A percentile compares a stretch with the other conserved stretches of the same genome.
Evolutionary conservation across 1,140 invertebrate species (phyloP).

Genomic region (Meloidogyne hapla): DNA sequence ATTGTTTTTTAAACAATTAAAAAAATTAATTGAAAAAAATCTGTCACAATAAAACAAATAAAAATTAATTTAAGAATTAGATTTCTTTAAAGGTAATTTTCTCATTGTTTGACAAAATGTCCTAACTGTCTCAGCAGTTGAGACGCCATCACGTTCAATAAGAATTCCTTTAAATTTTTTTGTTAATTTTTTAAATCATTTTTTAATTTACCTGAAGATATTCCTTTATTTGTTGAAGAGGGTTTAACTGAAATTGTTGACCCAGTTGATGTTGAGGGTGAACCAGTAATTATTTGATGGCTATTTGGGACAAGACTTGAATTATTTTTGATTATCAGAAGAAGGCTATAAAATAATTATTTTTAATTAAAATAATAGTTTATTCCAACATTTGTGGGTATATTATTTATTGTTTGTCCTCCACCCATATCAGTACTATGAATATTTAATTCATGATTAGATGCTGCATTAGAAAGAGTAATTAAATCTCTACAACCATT

Average conservation of each 20-base stretch:
- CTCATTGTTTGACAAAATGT: neutral
- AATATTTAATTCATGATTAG: slow-evolving; percentile 42
- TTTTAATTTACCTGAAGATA: neutral
- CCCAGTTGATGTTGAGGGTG: neutral
- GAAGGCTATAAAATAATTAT: neutral
- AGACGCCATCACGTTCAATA: neutral
- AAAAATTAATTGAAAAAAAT: too few relatives aligned
- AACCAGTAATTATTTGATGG: neutral
- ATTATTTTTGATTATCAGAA: neutral
- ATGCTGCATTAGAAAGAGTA: slow-evolving; percentile 49
- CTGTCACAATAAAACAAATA: too few relatives aligned
- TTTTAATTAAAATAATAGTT: neutral
- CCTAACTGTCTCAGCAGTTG: neutral
- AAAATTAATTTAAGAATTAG: slow-evolving; percentile 15
- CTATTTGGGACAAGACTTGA: neutral
- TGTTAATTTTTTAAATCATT: neutral
- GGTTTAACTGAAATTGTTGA: neutral
- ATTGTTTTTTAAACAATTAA: too few relatives aligned
- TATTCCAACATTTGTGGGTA: neutral
- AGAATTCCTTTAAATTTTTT: neutral
- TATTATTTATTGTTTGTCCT: neutral
- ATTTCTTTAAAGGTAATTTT: slow-evolving; percentile 5
- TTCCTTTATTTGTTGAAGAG: neutral
- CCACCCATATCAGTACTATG: slow-evolving; percentile 14
- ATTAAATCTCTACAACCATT: slow-evolving; percentile 53